phyloP scores from a whole-genome alignment of 2,113 vertebrate genomes.

The Dipodomys ordii region DNA sequence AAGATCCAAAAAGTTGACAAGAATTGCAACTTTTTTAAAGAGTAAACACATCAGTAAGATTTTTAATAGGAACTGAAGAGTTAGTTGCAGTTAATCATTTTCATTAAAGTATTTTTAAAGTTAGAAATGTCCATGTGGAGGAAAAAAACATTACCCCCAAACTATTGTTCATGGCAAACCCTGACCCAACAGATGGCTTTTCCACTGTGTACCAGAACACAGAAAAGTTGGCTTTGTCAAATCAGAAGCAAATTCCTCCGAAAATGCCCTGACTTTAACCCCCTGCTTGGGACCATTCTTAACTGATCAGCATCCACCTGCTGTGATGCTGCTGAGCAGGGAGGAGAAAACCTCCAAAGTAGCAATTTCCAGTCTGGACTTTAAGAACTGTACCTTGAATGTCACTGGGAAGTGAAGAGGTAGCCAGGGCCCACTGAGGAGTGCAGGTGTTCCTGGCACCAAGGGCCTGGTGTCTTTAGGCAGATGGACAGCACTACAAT shows the following conservation, averaged over 20 bases:
- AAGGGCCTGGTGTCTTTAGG: background rate
- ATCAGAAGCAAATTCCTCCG: conserved; percentile 62
- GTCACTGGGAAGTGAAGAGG: background rate
- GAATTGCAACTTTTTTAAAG: conserved; percentile 62
- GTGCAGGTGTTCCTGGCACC: conserved; percentile 68
- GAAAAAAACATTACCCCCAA: conserved; percentile 11
- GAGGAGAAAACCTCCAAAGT: background rate
- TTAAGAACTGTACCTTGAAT: conserved; percentile 38
- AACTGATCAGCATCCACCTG: conserved; percentile 22
- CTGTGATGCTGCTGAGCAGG: background rate
- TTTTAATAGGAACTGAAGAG: conserved; percentile 69
- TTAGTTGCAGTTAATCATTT: conserved; percentile 18
- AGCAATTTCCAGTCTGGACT: background rate
- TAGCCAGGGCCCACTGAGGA: conserved; percentile 46
- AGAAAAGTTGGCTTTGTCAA: conserved; percentile 63
- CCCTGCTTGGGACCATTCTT: conserved; percentile 61
- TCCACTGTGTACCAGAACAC: conserved; percentile 59
- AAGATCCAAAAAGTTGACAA: conserved; percentile 60
- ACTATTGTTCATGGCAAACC: conserved; percentile 49
- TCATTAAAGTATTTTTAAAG: conserved; percentile 33
- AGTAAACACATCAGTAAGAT: background rate
- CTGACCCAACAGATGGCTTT: conserved; percentile 77
- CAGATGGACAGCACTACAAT: conserved; percentile 68
- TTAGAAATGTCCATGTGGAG: conserved; percentile 24
- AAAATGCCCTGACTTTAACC: conserved; percentile 60